These are phyloP conservation scores for Tetramorium simillimum DNA, from an alignment of 1,140 invertebrate species.

Conservation along the genomic window DNA sequence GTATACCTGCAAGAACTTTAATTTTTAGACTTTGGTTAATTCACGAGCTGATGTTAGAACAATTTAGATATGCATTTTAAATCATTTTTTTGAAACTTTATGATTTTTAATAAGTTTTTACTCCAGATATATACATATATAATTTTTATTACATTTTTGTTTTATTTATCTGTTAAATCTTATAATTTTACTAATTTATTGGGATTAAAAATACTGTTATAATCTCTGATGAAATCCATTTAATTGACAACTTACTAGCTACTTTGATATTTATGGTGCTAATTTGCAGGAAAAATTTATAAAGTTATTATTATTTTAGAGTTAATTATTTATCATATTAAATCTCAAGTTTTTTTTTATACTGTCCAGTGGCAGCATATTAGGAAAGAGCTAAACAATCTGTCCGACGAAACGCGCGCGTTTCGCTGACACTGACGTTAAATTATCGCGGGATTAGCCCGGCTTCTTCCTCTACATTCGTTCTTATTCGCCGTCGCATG, in stretches of 20 bases:
- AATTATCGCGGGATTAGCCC: constrained; percentile 44
- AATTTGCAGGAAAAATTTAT: neutral
- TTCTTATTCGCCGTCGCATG: constrained; percentile 38
- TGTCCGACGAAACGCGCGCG: neutral
- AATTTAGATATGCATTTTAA: neutral
- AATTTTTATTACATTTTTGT: neutral
- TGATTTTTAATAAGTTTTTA: neutral
- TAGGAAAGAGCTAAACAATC: constrained; percentile 21
- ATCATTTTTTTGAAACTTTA: neutral
- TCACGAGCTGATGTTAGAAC: neutral
- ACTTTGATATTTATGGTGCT: neutral
- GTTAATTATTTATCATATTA: constrained; percentile 19
- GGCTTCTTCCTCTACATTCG: neutral
- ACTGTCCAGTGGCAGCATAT: neutral
- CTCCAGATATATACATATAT: neutral
- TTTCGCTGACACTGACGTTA: constrained; percentile 44
- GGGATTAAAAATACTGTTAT: neutral
- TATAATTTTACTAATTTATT: neutral
- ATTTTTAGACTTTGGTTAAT: neutral
- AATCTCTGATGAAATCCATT: too few relatives aligned
- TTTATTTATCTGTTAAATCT: neutral
- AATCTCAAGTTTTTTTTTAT: neutral
- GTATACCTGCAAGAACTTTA: neutral
- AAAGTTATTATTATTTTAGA: neutral
- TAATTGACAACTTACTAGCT: neutral